Base-by-base conservation (phyloP, 2,888 invertebrate species). In the Ennomos erosarius region DNA sequence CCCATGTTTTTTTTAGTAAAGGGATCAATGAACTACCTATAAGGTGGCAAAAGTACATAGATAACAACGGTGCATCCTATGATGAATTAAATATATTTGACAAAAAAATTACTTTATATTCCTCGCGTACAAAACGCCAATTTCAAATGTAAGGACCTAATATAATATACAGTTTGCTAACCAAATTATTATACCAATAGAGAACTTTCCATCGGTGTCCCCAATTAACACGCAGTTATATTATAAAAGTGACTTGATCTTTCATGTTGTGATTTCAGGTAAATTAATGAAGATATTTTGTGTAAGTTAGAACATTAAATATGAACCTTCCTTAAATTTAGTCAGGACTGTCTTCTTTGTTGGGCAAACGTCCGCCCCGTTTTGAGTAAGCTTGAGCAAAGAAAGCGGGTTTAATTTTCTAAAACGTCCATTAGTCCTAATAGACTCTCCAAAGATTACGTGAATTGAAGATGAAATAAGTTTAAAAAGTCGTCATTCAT, bases 371-470 rank as follows among this genome's bases (percentile, higher is more conserved):
- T 37, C 43, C 46, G 49, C 57, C 49, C 62, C 49, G 51, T 59
- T 50, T 37, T 54, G 40, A 53, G 52, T 47, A 53, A 56, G 40
- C 13, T 48, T 44, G 37, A 51, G 53, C 43, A 37, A 53, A 53
- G 47, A 49, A 49, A 59, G 53, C 33, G n/a, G 43, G 37, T 42
- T 38, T 52, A 53, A 57, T 65, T 56, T 61, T 64, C 50, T 64
- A 52, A 36, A 55, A 42, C 52, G 11, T 64, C 55, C 57, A 60
- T 60, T 58, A 62, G 55, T 45, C 40, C 52, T 61, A 50, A 47
- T 57, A 53, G 33, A 46, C 42, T 55, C 42, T 55, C n/a, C 26
- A 36, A 55, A 54, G 47, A 47, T 46, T 38, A 33, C 42, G 48
- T 38, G 55, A 44, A 49, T 38, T 44, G 44, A 49, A 55, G 49